Conservation (phyloP, 1,140 invertebrate species). For the Periplaneta americana region DNA sequence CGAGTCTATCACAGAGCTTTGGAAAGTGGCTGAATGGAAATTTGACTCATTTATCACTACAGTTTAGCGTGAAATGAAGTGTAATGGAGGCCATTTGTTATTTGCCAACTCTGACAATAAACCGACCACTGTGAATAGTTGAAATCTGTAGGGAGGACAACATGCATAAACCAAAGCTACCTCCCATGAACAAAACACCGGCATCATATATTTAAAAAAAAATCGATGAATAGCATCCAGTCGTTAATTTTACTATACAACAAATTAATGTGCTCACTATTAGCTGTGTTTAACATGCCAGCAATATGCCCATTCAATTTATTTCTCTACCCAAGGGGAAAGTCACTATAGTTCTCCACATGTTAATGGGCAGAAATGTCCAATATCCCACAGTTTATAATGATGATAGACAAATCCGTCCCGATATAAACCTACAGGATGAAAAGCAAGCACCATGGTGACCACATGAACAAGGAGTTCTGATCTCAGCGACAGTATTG, state of each 20-base stretch:
- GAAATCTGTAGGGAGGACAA: neutral
- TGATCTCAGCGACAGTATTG: too few relatives aligned
- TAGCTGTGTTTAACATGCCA: neutral
- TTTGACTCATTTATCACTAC: neutral
- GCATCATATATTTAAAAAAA: too few relatives aligned
- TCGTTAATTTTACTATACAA: neutral
- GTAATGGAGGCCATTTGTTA: neutral
- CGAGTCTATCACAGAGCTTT: neutral
- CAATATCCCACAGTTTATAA: too few relatives aligned
- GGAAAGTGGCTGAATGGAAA: neutral
- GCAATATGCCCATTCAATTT: neutral
- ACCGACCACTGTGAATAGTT: neutral
- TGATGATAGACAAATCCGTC: too few relatives aligned
- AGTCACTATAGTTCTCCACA: too few relatives aligned
- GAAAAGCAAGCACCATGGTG: too few relatives aligned
- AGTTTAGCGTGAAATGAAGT: neutral
- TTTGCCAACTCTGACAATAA: neutral
- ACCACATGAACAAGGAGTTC: too few relatives aligned
- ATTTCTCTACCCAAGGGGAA: neutral
- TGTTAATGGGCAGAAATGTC: too few relatives aligned
- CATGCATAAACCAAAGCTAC: neutral
- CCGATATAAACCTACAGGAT: too few relatives aligned
- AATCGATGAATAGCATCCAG: neutral
- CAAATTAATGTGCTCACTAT: neutral
- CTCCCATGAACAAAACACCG: neutral